These are phyloP conservation scores for Quadroppia sp. DNA, from an alignment of 2,888 invertebrate species.

Conservation along the genomic window DNA sequence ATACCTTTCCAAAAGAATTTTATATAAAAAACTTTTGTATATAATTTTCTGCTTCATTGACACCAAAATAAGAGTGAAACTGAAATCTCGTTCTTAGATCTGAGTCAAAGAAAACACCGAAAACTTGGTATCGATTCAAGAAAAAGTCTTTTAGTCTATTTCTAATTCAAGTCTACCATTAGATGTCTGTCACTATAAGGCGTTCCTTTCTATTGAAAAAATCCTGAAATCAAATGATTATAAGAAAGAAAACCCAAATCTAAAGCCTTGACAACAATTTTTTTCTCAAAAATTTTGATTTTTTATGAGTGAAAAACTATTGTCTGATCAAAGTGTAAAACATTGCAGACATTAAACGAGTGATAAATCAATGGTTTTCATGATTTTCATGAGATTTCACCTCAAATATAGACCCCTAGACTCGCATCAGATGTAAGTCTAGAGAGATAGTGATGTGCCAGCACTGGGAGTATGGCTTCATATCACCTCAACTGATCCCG, in stretches of 20 bases:
- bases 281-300: background rate
- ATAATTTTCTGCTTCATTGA: conserved; percentile 6
- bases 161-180: too few species aligned
- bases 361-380: background rate
- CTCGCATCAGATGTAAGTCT: background rate
- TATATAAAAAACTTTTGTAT: background rate
- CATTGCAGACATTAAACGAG: conserved; percentile 4
- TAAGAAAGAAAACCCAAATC: background rate
- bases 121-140: too few species aligned
- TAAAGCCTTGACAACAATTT: conserved; percentile 4
- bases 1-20: too few species aligned
- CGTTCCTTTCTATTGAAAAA: background rate
- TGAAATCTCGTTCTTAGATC: too few species aligned
- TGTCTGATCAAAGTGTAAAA: background rate
- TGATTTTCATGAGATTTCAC: background rate
- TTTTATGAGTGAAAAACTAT: background rate
- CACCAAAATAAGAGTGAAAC: background rate
- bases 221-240: background rate
- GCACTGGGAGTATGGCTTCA: background rate
- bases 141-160: too few species aligned
- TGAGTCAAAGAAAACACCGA: too few species aligned
- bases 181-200: too few species aligned
- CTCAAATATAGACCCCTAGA: background rate
- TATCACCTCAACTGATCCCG: conserved; percentile 25
- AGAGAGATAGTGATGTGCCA: background rate